A percentile compares a stretch with the other conserved stretches of the same genome.
Evolutionary conservation across 2,888 invertebrate genomes (phyloP).

Genomic region (Heteromurus nitidus): DNA sequence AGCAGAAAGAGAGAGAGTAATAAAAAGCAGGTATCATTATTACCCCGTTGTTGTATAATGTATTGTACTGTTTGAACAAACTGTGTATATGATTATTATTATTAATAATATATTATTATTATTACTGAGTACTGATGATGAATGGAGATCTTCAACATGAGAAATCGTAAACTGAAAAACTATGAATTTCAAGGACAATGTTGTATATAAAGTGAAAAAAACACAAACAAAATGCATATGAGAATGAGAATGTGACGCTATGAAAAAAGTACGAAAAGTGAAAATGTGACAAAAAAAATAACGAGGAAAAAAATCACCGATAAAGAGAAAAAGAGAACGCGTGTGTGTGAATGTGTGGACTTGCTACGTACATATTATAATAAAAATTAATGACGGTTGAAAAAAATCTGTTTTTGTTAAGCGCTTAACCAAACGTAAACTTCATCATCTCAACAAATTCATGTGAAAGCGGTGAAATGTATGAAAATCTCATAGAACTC

Average conservation of each 20-base stretch:
- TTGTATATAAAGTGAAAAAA: slow-evolving; percentile 7
- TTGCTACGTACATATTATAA: slow-evolving; percentile 36
- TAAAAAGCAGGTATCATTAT: slow-evolving; percentile 18
- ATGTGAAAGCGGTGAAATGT: too few relatives aligned
- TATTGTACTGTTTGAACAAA: slow-evolving; percentile 56
- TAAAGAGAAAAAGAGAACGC: slow-evolving; percentile 2
- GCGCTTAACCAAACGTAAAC: too few relatives aligned
- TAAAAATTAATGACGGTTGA: slow-evolving; percentile 27
- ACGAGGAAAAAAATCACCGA: slow-evolving; percentile 7
- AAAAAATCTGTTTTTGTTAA: background rate
- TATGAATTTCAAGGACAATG: too few relatives aligned
- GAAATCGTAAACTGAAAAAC: too few relatives aligned
- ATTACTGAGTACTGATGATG: slow-evolving; percentile 5
- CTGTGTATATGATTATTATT: slow-evolving; percentile 47
- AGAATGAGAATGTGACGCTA: background rate
- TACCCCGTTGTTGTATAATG: slow-evolving; percentile 60
- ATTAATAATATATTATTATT: slow-evolving; percentile 6
- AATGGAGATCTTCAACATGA: slow-evolving; percentile 23
- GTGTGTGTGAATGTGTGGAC: slow-evolving; percentile 20
- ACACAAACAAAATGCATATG: slow-evolving; percentile 11
- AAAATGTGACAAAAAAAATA: slow-evolving; percentile 15
- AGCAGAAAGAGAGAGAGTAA: slow-evolving; percentile 4
- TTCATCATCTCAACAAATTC: too few relatives aligned
- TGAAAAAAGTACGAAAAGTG: background rate
- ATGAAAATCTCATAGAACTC: too few relatives aligned